Conservation (phyloP, 2,797 vertebrate genomes). For the Neosilurus hyrtlii region DNA sequence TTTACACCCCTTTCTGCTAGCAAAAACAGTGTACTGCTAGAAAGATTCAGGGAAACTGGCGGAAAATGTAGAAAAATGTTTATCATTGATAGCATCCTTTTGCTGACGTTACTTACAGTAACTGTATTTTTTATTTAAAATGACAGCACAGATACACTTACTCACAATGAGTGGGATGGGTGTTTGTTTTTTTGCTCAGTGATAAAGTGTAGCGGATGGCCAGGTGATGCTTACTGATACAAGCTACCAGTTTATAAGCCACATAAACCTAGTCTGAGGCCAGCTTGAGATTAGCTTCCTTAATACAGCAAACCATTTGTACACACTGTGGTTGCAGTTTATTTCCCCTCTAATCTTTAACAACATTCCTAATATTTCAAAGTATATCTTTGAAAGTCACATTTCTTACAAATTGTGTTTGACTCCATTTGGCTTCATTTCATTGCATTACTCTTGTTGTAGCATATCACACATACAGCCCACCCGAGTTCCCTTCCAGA, state of each 20-base stretch:
- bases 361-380: not conserved
- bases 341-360: not conserved
- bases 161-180: not conserved
- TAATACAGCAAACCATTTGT: not conserved
- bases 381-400: not conserved
- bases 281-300: not conserved
- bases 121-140: not conserved
- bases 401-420: slow-evolving; percentile 6
- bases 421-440: not conserved
- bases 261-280: not conserved
- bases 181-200: not conserved
- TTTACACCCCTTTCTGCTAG: not conserved
- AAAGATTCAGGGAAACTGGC: not conserved
- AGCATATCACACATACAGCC: not conserved
- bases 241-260: not conserved
- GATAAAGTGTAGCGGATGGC: not conserved
- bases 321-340: not conserved
- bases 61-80: not conserved
- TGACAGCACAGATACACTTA: not conserved
- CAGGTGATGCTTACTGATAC: not conserved
- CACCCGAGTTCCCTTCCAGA: too few relatives aligned
- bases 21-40: not conserved
- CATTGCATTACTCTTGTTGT: not conserved
- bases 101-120: not conserved
- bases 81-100: not conserved